Percentiles rank a stretch among this genome's conserved stretches.
These are phyloP conservation scores for Formicarius rufipectus DNA, from an alignment of 2,113 vertebrate species.

Conservation along the genomic window DNA sequence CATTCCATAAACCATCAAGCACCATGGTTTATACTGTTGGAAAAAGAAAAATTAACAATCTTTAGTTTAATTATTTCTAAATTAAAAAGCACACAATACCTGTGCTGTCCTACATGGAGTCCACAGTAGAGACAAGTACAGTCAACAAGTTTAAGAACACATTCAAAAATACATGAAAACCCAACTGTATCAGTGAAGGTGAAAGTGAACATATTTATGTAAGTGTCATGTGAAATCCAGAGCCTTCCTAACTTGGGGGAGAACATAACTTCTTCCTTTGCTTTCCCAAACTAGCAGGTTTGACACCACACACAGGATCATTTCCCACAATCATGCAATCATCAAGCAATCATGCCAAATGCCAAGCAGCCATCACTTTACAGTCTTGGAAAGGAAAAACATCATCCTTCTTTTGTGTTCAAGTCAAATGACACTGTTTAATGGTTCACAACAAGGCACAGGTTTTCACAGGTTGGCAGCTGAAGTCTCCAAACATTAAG, in stretches of 20 bases:
- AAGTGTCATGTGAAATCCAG: not conserved
- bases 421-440: not conserved
- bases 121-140: not conserved
- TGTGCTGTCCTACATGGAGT: not conserved
- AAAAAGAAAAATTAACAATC: not conserved
- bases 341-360: not conserved
- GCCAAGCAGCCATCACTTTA: not conserved
- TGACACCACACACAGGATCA: not conserved
- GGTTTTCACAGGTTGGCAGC: not conserved
- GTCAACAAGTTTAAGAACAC: not conserved
- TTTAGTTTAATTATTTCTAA: not conserved
- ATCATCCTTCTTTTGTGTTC: not conserved
- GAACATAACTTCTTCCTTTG: not conserved
- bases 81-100: not conserved
- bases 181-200: not conserved
- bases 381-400: not conserved
- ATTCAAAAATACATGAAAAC: not conserved
- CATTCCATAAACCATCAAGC: slow-evolving; percentile 83
- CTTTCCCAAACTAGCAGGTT: not conserved
- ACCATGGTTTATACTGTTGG: slow-evolving; percentile 80
- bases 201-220: not conserved
- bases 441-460: not conserved
- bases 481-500: not conserved
- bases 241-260: not conserved
- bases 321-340: not conserved